Evolutionary conservation across 2,888 invertebrate species (phyloP).

Genomic region (Agrenia bidenticulata): DNA sequence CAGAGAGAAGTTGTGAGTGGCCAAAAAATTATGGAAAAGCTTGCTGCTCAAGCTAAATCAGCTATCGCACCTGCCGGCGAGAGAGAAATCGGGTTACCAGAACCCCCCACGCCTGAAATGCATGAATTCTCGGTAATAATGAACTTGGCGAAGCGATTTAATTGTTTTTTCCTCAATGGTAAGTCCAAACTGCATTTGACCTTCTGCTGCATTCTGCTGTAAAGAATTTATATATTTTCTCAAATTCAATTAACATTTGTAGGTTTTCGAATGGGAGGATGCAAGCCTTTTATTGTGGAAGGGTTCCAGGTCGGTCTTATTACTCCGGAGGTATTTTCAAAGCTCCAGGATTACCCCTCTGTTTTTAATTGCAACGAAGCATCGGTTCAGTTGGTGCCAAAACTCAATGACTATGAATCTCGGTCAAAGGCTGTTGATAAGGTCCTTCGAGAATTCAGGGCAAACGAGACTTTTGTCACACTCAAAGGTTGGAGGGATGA

Average conservation of each 20-base stretch:
- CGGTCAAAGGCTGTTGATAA: constrained; percentile 75
- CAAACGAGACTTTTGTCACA: constrained; percentile 74
- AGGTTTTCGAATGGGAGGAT: constrained; percentile 30
- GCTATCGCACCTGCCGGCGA: not conserved
- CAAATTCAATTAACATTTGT: not conserved
- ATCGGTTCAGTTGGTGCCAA: constrained; percentile 80
- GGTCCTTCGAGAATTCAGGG: constrained; percentile 73
- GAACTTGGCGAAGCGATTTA: constrained; percentile 14
- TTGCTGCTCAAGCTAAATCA: not conserved
- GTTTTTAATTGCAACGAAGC: constrained; percentile 72
- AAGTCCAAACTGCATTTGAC: not conserved
- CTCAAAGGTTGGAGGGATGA: constrained; percentile 92
- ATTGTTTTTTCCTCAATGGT: constrained; percentile 20
- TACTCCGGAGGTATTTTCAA: constrained; percentile 77
- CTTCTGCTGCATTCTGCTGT: not conserved
- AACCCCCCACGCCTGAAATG: not conserved
- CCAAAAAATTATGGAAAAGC: constrained; percentile 1
- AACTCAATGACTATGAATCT: constrained; percentile 80
- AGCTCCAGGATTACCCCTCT: constrained; percentile 78
- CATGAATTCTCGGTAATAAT: not conserved
- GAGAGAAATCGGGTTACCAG: not conserved
- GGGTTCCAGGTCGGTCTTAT: constrained; percentile 87
- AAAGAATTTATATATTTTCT: not conserved
- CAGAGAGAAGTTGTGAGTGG: not conserved
- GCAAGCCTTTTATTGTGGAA: constrained; percentile 76